Conservation (phyloP, 2,888 invertebrate species). For the Hyalella azteca region DNA sequence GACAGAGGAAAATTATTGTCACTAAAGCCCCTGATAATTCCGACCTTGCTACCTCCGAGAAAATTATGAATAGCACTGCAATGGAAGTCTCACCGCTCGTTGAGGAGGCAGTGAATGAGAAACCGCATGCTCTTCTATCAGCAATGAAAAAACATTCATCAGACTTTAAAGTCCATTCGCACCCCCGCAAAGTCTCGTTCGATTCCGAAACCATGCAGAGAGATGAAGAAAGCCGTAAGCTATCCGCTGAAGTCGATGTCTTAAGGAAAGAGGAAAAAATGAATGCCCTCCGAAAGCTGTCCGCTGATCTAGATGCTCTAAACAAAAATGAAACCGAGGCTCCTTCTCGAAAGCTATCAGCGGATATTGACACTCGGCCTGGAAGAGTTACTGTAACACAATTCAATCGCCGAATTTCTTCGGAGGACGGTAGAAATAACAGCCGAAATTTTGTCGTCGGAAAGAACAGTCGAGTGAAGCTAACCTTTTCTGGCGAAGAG, state of each 20-base stretch:
- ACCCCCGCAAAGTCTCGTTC: neutral
- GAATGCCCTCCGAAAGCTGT: neutral
- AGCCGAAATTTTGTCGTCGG: neutral
- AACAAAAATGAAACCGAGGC: neutral
- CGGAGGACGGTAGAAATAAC: neutral
- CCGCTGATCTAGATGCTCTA: neutral
- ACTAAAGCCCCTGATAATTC: neutral
- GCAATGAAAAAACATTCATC: neutral
- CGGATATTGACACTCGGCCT: neutral
- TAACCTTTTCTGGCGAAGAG: neutral
- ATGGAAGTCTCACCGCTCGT: neutral
- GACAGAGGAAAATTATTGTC: neutral
- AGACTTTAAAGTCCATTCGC: too few species aligned
- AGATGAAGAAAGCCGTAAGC: neutral
- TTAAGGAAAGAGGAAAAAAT: neutral
- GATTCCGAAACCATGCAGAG: neutral
- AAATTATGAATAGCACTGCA: neutral
- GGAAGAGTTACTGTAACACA: too few species aligned
- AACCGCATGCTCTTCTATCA: too few species aligned
- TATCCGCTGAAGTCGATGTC: neutral
- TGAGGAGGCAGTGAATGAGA: too few species aligned
- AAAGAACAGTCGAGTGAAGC: constrained; percentile 2
- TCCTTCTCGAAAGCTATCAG: neutral
- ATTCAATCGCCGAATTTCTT: neutral
- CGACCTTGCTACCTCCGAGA: neutral